Evolutionary conservation across 2,888 invertebrate genomes (phyloP).

Genomic region (Entomobrya proxima): DNA sequence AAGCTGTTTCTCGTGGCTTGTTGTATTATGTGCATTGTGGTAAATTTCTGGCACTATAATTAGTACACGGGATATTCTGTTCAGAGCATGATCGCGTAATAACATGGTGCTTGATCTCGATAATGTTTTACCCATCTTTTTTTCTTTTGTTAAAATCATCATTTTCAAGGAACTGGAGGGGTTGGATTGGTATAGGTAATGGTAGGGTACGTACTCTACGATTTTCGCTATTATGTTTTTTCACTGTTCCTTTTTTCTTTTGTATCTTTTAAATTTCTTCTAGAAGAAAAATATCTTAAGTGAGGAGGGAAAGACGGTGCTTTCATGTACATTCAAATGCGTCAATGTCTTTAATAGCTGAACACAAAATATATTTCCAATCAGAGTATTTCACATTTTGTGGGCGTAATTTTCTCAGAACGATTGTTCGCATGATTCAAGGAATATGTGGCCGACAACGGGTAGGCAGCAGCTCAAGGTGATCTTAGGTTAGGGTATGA

Average conservation of each 20-base stretch:
- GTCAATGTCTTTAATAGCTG: not conserved
- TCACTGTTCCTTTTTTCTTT: conserved; percentile 5
- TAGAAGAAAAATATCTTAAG: not conserved
- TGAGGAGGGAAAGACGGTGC: conserved; percentile 21
- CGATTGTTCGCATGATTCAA: not conserved
- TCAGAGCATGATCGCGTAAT: conserved; percentile 55
- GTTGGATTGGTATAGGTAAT: conserved; percentile 64
- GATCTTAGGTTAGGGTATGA: conserved; percentile 59
- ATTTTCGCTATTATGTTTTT: conserved; percentile 41
- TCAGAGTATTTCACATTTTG: conserved; percentile 55
- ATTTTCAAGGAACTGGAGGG: conserved; percentile 63
- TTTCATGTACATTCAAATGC: not conserved
- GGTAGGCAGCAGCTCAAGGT: conserved; percentile 51
- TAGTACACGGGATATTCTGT: conserved; percentile 45
- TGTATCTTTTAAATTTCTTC: not conserved
- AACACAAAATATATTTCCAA: conserved; percentile 39
- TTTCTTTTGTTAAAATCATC: conserved; percentile 44
- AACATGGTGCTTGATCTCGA: conserved; percentile 48
- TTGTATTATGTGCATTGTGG: conserved; percentile 43
- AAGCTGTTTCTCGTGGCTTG: conserved; percentile 19
- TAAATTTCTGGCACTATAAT: conserved; percentile 46
- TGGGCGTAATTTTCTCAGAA: conserved; percentile 66
- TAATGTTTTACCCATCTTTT: conserved; percentile 3
- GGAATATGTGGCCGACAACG: conserved; percentile 47
- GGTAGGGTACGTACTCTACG: conserved; percentile 53